Conservation (phyloP, 2,797 vertebrate genomes). For the Notoglanidium macrostoma region DNA sequence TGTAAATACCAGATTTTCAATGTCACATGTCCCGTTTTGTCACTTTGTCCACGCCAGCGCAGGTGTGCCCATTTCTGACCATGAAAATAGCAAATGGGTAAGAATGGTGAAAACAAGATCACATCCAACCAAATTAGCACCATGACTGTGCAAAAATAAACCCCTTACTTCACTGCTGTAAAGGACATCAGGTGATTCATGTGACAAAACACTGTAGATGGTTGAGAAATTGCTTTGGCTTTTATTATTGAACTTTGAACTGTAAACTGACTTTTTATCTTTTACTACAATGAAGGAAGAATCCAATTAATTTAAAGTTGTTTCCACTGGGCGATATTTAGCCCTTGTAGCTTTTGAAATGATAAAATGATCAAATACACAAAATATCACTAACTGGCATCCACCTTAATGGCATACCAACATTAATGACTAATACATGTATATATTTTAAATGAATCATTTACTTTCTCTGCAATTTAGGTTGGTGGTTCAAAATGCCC, state of each 20-base stretch:
- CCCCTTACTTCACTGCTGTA: neutral
- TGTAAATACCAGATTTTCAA: neutral
- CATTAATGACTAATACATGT: neutral
- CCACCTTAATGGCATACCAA: too few relatives aligned
- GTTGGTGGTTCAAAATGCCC: neutral
- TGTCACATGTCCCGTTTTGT: constrained; percentile 1
- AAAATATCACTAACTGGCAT: neutral
- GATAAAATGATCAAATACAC: neutral
- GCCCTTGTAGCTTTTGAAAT: neutral
- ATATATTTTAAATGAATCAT: neutral
- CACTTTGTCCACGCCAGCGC: neutral
- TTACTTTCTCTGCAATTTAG: neutral
- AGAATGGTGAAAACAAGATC: neutral
- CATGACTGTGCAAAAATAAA: neutral
- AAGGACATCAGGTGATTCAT: neutral
- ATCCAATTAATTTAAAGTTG: neutral
- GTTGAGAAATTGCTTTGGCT: neutral
- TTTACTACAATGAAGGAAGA: neutral
- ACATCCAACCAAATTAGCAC: neutral
- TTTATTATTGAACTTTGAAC: neutral
- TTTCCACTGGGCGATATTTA: neutral
- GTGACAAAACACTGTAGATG: neutral
- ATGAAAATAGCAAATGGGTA: neutral
- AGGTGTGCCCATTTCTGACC: neutral
- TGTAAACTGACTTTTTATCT: neutral